Base-by-base conservation (phyloP, 2,888 invertebrate genomes). In the Exephanes ischioxanthus region DNA sequence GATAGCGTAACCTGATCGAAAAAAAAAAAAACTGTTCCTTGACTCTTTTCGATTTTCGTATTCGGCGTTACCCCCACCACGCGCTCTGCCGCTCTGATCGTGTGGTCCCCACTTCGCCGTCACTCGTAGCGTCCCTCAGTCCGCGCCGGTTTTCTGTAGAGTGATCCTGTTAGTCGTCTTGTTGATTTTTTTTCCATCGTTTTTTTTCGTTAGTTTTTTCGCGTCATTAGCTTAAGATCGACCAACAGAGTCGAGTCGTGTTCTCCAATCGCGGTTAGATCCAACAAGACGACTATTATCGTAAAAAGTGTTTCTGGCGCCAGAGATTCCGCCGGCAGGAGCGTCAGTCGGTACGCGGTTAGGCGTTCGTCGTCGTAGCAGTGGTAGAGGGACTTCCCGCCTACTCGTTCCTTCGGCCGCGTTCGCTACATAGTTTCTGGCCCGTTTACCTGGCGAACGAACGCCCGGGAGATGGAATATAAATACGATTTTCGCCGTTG, bases 401-500 rank as follows among this genome's bases (percentile, higher is more conserved):
- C 22, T 41, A 71, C 63, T 53, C 61, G 53, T 53, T 80, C 45
- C 41, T 63, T 73, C 55, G 30, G 41, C 30, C 66, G 61, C 37
- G 26, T 61, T 72, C 37, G 72, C 67, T 30, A 78, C 51, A 53
- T 68, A 73, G 72, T 63, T 58, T 48, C 68, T 68, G 53, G 63
- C 79, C 85, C 80, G 79, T 90, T 90, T 90, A 92, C 89, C 90
- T 91, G 91, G 86, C 87, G 87, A 86, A 81, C 80, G 85, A 81
- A 67, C 63, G 55, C 66, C 61, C 87, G 88, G 89, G 91, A 92
- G 90, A 93, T 92, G 90, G 91, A 92, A 92, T 91, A 92, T 92
- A 93, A 93, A 93, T 92, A 91, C 89, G 90, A 93, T 92, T 92
- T 93, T 91, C 92, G 87, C 84, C 85, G 86, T 75, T 87, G 45